Base-by-base conservation (phyloP, 2,113 vertebrate species). In the Gadus macrocephalus region DNA sequence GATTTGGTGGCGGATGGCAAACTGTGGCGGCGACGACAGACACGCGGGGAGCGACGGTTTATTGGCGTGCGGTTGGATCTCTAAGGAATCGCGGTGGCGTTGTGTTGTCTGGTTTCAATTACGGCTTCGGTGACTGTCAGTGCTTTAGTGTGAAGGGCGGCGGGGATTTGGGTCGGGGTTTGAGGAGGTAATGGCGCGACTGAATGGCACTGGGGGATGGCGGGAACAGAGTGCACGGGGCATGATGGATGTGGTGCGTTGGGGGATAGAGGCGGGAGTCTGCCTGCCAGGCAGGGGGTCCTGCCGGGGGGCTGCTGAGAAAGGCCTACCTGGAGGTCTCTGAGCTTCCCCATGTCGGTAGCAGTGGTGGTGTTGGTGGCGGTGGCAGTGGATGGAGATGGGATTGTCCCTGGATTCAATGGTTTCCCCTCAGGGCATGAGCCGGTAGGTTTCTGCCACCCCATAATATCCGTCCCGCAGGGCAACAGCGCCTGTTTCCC, bases 81-180 rank as follows among this genome's bases (percentile, higher is more conserved):
- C 3, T 0, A 16, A 55, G 12, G 12, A 15, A 31, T 71, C 73
- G 2, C 1, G 49, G 3, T 11, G 19, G 42, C 22, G 3, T 72
- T 31, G 22, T 62, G 69, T 25, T 74, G 74, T 64, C 70, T 81
- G 11, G 71, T 78, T 74, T 90, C 85, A 49, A 83, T 85, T 2
- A 79, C 84, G 17, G 85, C 83, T 75, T 83, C 76, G 12, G 83
- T 85, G 72, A 89, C 68, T 0, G 85, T 85, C 69, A 79, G 58
- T 7, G 67, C 73, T 74, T 80, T 86, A 19, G 84, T 25, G 12
- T 82, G 74, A 12, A 78, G 1, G 60, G 70, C 3, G 3, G 71
- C 67, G 53, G 78, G 66, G 15, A 73, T 70, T 53, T 72, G 17
- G 60, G 19, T 61, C 3, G 6, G n/a, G 19, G 60, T 61, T 61